Conservation (phyloP, 2,888 invertebrate genomes). For the Copidosoma aretas region DNA sequence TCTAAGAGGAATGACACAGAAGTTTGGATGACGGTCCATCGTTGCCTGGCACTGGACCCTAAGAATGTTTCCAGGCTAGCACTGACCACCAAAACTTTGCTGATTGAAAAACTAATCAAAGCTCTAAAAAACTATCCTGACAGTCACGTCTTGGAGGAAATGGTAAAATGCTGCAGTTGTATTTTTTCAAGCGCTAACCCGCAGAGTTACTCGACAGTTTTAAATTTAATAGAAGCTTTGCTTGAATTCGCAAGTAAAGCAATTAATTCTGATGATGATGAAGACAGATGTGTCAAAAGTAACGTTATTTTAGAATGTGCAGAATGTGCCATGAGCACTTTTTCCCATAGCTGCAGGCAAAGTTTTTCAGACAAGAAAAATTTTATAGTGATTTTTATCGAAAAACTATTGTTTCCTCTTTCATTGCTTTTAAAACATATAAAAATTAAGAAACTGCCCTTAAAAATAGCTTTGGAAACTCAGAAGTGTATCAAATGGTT, state of each 20-base stretch:
- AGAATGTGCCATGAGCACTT: constrained; percentile 35
- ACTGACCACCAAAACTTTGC: constrained; percentile 43
- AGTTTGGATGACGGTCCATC: constrained; percentile 46
- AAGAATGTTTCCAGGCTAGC: constrained; percentile 42
- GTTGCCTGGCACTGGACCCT: constrained; percentile 44
- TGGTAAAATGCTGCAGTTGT: constrained; percentile 45
- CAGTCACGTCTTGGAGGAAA: constrained; percentile 28
- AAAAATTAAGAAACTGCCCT: constrained; percentile 17
- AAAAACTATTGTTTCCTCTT: constrained; percentile 49
- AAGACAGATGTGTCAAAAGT: constrained; percentile 1
- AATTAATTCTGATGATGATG: constrained; percentile 22
- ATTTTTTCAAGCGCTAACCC: constrained; percentile 44
- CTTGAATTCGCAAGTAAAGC: constrained; percentile 30
- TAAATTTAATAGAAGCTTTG: constrained; percentile 39
- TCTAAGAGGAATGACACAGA: constrained; percentile 26
- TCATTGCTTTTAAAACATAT: constrained; percentile 42
- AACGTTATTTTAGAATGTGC: constrained; percentile 33
- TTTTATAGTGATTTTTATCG: constrained; percentile 46
- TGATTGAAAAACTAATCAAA: constrained; percentile 44
- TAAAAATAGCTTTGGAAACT: constrained; percentile 44
- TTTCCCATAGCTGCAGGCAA: constrained; percentile 48
- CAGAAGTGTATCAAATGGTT: constrained; percentile 52
- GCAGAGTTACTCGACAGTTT: constrained; percentile 48
- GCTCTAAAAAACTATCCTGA: constrained; percentile 38
- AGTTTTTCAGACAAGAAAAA: constrained; percentile 41